Evolutionary conservation across 2,888 invertebrate genomes (phyloP).

Genomic region (Clunio marinus): DNA sequence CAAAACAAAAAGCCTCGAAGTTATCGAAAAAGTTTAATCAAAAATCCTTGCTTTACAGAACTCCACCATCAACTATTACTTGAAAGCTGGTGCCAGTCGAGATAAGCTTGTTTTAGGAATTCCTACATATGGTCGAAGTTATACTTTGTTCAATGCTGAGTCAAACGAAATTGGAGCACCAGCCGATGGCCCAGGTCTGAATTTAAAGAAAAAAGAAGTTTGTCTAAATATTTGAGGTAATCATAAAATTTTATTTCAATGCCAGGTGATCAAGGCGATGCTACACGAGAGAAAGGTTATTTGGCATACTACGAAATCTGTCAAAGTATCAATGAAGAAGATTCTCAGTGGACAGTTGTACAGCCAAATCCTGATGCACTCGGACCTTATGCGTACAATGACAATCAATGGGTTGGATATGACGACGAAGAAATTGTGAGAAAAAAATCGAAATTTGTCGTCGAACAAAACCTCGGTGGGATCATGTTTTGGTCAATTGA

Average conservation of each 20-base stretch:
- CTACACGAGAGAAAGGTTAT: constrained; percentile 88
- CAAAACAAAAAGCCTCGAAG: no score
- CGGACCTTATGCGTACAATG: constrained; percentile 85
- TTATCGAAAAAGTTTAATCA: neutral
- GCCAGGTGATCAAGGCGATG: constrained; percentile 82
- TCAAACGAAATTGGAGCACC: constrained; percentile 82
- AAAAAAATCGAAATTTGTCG: constrained; percentile 80
- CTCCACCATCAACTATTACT: constrained; percentile 76
- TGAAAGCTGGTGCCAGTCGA: constrained; percentile 72
- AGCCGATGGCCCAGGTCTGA: constrained; percentile 71
- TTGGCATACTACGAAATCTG: constrained; percentile 94
- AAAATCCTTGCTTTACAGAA: constrained; percentile 57
- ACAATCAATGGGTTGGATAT: constrained; percentile 91
- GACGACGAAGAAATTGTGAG: constrained; percentile 80
- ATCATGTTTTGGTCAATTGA: constrained; percentile 67
- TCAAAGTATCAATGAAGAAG: constrained; percentile 68
- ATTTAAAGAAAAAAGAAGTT: neutral
- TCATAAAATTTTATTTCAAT: neutral
- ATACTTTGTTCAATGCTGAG: constrained; percentile 80
- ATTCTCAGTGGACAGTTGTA: constrained; percentile 73
- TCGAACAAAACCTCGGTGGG: constrained; percentile 78
- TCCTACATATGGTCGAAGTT: constrained; percentile 86
- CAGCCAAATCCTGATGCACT: constrained; percentile 75
- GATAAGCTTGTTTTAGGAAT: constrained; percentile 81
- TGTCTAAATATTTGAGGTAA: neutral